phyloP scores from a whole-genome alignment of 2,113 vertebrate species.

The Larimichthys polyactis region DNA sequence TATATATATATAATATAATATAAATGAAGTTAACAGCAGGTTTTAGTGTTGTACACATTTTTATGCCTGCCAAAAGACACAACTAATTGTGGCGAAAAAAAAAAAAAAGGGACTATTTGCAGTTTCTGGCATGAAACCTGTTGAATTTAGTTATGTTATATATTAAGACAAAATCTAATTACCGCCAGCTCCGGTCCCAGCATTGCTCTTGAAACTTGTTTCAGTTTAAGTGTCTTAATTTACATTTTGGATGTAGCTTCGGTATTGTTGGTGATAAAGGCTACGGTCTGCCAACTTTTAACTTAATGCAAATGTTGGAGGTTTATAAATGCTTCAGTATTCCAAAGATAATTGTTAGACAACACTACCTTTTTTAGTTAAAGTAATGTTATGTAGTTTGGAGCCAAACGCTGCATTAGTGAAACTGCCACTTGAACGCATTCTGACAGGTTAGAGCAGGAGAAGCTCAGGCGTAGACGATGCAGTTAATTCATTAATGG shows the following conservation, averaged over 20 bases:
- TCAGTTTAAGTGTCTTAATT: neutral
- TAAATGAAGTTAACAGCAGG: neutral
- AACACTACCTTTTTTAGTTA: neutral
- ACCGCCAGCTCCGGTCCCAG: neutral
- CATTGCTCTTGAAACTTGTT: neutral
- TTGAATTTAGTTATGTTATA: neutral
- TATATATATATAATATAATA: neutral
- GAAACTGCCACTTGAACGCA: neutral
- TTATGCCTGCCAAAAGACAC: neutral
- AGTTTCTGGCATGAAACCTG: neutral
- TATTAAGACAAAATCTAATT: neutral
- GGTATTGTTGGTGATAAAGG: neutral
- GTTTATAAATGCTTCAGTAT: neutral
- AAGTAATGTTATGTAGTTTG: neutral
- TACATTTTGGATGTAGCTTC: neutral
- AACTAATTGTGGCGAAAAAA: neutral
- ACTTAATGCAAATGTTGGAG: neutral
- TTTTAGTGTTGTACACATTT: neutral
- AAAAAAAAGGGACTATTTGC: neutral
- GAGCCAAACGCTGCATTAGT: conserved; percentile 13
- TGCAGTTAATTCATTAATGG: neutral
- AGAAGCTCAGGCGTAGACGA: neutral
- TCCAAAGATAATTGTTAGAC: neutral
- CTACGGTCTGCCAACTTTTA: neutral
- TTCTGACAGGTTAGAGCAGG: neutral